Percentiles rank a stretch among this genome's conserved stretches.
Evolutionary conservation across 2,113 vertebrate genomes (phyloP).

Genomic region (Pterocles orientalis): DNA sequence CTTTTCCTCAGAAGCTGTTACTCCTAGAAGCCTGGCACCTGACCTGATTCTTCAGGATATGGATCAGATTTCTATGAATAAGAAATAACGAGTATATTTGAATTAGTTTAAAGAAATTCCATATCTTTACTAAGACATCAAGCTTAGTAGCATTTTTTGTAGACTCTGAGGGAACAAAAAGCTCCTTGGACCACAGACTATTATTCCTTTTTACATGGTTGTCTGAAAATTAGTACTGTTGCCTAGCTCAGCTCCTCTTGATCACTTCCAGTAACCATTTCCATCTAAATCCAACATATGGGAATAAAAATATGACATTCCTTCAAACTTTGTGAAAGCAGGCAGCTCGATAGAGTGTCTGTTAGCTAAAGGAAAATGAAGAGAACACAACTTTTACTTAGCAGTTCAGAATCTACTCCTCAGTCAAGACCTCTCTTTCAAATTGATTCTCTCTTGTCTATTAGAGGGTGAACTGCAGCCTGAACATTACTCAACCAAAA

Average conservation of each 20-base stretch:
- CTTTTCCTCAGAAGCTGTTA: constrained; percentile 27
- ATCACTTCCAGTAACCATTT: constrained; percentile 42
- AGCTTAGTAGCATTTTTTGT: constrained; percentile 12
- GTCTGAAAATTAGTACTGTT: constrained; percentile 13
- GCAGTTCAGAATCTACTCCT: not conserved
- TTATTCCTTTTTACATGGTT: constrained; percentile 7
- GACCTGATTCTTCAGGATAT: constrained; percentile 44
- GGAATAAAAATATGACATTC: not conserved
- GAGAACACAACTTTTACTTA: not conserved
- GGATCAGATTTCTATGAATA: constrained; percentile 34
- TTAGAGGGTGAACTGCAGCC: not conserved
- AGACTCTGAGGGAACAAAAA: constrained; percentile 38
- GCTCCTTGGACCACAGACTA: constrained; percentile 20
- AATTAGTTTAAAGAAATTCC: constrained; percentile 47
- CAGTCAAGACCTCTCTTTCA: not conserved
- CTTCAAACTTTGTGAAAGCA: not conserved
- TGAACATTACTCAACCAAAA: not conserved
- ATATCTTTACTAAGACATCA: not conserved
- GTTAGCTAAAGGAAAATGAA: not conserved
- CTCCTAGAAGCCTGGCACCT: constrained; percentile 25
- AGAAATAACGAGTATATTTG: constrained; percentile 56
- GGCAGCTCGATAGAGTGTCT: not conserved
- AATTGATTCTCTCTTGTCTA: not conserved
- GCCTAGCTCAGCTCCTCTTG: constrained; percentile 27
- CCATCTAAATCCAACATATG: not conserved